Evolutionary conservation across 1,140 invertebrate genomes (phyloP).

Genomic region (Phthorimaea operculella): DNA sequence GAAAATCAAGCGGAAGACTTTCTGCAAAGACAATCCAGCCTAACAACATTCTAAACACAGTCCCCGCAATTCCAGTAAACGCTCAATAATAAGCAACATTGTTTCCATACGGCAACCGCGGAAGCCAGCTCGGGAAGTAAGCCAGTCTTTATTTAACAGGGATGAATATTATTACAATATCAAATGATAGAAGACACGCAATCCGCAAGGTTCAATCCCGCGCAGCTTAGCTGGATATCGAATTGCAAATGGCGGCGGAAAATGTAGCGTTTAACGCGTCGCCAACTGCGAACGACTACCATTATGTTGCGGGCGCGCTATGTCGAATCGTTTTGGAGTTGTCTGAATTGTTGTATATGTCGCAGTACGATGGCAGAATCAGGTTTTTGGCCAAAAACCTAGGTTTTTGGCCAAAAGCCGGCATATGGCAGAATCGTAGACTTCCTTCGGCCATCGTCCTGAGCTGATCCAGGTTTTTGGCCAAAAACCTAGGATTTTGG

Average conservation of each 20-base stretch:
- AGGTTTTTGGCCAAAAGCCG: too few species aligned
- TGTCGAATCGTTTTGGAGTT: constrained; percentile 18
- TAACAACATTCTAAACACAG: too few species aligned
- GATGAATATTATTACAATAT: constrained; percentile 54
- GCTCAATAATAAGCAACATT: neutral
- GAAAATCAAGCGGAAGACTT: too few species aligned
- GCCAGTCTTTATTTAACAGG: constrained; percentile 35
- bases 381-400: too few species aligned
- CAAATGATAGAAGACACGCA: constrained; percentile 38
- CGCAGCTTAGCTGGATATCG: constrained; percentile 58
- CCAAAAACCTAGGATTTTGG: too few species aligned
- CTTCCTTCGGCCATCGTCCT: too few species aligned
- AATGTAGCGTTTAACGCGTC: constrained; percentile 61
- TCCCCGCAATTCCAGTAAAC: neutral
- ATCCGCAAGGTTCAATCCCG: constrained; percentile 48
- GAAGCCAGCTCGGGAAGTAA: constrained; percentile 6
- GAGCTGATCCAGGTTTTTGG: too few species aligned
- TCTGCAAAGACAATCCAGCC: too few species aligned
- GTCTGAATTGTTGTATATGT: too few species aligned
- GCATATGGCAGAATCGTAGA: too few species aligned
- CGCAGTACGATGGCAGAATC: too few species aligned
- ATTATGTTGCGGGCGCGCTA: constrained; percentile 24
- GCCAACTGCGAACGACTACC: constrained; percentile 51
- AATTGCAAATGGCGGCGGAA: constrained; percentile 60
- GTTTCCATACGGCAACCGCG: neutral